Evolutionary conservation across 2,888 invertebrate species (phyloP).

Genomic region (Notocelia uddmanniana): DNA sequence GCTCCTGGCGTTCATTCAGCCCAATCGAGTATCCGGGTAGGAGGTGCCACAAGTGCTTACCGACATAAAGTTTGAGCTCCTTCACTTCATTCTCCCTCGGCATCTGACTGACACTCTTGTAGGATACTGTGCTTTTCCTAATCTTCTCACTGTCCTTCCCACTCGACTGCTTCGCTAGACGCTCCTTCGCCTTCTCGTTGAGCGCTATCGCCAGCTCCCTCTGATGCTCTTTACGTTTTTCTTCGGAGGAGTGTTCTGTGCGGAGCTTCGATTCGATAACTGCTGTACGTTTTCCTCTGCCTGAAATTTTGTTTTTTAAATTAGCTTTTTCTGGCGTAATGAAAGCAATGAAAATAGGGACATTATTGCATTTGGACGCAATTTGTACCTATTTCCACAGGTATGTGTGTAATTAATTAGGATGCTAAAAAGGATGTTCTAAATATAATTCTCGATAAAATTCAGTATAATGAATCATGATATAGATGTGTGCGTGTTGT

Average conservation of each 20-base stretch:
- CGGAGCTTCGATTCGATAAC: constrained; percentile 97
- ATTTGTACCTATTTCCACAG: not conserved
- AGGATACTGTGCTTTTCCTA: constrained; percentile 97
- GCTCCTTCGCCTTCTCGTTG: constrained; percentile 96
- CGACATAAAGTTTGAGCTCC: constrained; percentile 97
- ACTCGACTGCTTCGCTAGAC: constrained; percentile 94
- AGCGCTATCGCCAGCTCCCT: constrained; percentile 95
- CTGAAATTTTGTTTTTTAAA: constrained; percentile 59
- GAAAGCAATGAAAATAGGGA: not conserved
- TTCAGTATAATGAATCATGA: no score
- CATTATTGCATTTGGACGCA: not conserved
- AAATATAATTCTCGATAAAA: no score
- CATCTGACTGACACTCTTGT: constrained; percentile 96
- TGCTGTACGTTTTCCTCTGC: constrained; percentile 93
- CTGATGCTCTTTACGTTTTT: constrained; percentile 98
- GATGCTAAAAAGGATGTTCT: no score
- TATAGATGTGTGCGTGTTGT: no score
- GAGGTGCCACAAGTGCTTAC: constrained; percentile 80
- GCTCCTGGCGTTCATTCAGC: no score
- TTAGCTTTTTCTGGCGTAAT: not conserved
- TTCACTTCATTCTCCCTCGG: constrained; percentile 97
- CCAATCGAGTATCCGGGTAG: no score
- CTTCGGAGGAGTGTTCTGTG: constrained; percentile 98
- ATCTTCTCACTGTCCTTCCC: constrained; percentile 95
- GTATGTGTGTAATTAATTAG: not conserved